phyloP scores from a whole-genome alignment of 2,888 invertebrate species.

The Heliconius hortense region DNA sequence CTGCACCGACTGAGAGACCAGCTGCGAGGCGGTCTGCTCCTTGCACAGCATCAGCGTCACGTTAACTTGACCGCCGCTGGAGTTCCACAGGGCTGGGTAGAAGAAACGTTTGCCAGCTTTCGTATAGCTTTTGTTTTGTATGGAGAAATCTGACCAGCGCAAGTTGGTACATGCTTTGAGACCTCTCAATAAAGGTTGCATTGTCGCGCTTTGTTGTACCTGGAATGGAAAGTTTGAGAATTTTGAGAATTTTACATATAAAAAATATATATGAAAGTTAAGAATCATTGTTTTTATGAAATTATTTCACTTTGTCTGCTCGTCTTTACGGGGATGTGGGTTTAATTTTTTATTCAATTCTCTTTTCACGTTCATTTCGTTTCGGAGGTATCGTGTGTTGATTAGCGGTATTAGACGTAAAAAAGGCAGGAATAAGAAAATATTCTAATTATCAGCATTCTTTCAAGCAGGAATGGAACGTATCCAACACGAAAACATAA shows the following conservation, averaged over 20 bases:
- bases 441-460: not conserved
- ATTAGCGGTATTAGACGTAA: not conserved
- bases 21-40: constrained; percentile 83
- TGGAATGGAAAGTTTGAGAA: constrained; percentile 50
- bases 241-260: not conserved
- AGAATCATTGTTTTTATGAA: not conserved
- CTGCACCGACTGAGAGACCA: constrained; percentile 84
- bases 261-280: not conserved
- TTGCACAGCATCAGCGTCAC: constrained; percentile 86
- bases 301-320: not conserved
- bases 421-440: not conserved
- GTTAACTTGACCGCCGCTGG: constrained; percentile 83
- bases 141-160: constrained; percentile 87
- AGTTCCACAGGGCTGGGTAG: constrained; percentile 88
- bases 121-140: constrained; percentile 78
- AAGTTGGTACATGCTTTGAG: constrained; percentile 88
- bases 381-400: not conserved
- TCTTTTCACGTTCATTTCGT: not conserved
- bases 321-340: not conserved
- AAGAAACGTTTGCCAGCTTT: constrained; percentile 87
- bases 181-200: constrained; percentile 86
- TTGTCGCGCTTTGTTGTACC: constrained; percentile 86
- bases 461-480: not conserved
- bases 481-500: not conserved
- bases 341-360: not conserved